phyloP scores from a whole-genome alignment of 2,113 vertebrate genomes.

The Mohoua ochrocephala region DNA sequence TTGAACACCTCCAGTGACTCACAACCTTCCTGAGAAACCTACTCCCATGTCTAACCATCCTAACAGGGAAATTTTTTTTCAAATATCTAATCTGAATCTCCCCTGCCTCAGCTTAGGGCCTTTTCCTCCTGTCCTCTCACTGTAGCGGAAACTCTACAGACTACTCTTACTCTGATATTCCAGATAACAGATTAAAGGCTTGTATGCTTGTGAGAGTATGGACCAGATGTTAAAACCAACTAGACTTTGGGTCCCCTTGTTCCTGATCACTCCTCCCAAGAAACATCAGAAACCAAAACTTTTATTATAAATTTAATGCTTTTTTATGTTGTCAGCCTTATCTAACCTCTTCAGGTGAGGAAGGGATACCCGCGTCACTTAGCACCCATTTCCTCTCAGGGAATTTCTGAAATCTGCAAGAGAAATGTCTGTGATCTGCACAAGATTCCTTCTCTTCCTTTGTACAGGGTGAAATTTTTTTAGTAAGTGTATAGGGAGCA shows the following conservation, averaged over 20 bases:
- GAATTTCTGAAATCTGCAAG: neutral
- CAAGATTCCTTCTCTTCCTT: neutral
- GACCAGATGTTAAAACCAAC: neutral
- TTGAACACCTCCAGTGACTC: neutral
- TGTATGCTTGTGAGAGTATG: neutral
- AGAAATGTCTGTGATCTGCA: neutral
- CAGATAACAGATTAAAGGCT: neutral
- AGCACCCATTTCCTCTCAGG: neutral
- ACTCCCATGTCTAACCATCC: neutral
- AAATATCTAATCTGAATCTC: neutral
- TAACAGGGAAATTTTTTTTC: neutral
- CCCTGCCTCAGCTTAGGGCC: neutral
- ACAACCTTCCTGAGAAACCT: no score
- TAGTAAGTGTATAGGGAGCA: neutral
- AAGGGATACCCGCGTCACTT: neutral
- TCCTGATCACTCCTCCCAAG: neutral
- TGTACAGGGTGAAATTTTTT: neutral
- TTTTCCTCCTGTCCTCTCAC: neutral
- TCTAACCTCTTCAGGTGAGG: neutral
- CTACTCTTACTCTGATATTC: neutral
- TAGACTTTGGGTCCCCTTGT: neutral
- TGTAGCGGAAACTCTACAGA: neutral
- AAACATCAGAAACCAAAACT: neutral
- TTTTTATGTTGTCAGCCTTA: neutral
- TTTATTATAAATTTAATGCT: neutral